Base-by-base conservation (phyloP, 2,888 invertebrate species). In the Helicoverpa assulta region DNA sequence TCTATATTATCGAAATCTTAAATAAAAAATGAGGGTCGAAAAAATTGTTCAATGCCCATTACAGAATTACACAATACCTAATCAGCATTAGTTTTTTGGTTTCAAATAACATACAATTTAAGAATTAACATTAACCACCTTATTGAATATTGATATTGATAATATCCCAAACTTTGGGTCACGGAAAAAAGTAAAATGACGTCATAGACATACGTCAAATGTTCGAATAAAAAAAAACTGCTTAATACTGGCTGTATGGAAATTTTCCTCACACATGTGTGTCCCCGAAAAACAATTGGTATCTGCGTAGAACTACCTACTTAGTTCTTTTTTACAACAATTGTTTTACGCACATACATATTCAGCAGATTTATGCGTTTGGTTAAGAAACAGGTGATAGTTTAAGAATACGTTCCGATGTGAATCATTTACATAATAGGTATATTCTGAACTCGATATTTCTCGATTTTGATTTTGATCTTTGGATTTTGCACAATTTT, bases 191-290 rank as follows among this genome's bases (percentile, higher is more conserved):
- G 2, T 16, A 16, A 16, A 5, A 21, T 14, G 12, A 10, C 43
- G 14, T 47, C 47, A 47, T n/a, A 40, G n/a, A 21, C 52, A 73
- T 56, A 70, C 43, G 56, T 66, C 66, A 66, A 51, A 7, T 56
- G 33, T 52, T 43, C 8, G 47, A 50, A 5, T 55, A 29, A 60
- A 51, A 5, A 73, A 73, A 73, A 68, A 69, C 51, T 14, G 21
- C 51, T 61, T 57, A 40, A 18, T 57, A 59, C 63, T 52, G 52
- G 37, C 50, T 59, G 53, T 53, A 61, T 77, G 81, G 84, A 82
- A 83, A 82, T 70, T 79, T 85, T 81, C 43, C 56, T 62, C 29
- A 73, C 86, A 87, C 75, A 72, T 86, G 86, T 86, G 86, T 85
- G 85, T 67, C 86, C 85, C 85, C 85, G 78, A 79, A 80, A 71